Base-by-base conservation (phyloP, 2,113 vertebrate species). In the Ictalurus furcatus region DNA sequence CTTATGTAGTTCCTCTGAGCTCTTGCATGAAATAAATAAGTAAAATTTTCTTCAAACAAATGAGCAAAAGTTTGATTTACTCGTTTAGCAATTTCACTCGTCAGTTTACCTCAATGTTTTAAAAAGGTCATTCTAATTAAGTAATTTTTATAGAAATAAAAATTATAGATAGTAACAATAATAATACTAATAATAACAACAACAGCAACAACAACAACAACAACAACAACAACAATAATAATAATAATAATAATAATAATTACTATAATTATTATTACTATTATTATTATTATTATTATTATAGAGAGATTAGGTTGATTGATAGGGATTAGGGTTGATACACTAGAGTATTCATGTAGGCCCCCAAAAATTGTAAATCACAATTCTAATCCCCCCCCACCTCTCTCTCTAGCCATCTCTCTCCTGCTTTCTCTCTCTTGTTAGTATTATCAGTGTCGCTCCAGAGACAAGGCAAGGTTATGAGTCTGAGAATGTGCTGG, bases 391-490 rank as follows among this genome's bases (percentile, higher is more conserved):
- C 28, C 9, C 25, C 9, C 63, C 28, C 25, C 28, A 1, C 28
- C 63, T 12, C 67, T 34, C 30, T 34, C 67, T 73, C 30, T 73
- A 16, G 17, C 30, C 12, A 5, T 73, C 69, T 37, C 40, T 58
- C 11, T 67, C 54, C 58, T 13, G 44, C 30, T 84, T 2, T 7
- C 30, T 61, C 58, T 88, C 61, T 88, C 58, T 25, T 21, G 30
- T 88, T 85, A 88, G 71, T 69, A 85, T 89, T 89, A 56, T 85
- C 58, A 80, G 58, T 58, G 63, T 79, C 80, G 17, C 88, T 85
- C 65, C n/a, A 61, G 61, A 89, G 83, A 89, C 74, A 80, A 80
- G 61, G 88, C 74, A 56, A n/a, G 88, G 48, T 89, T 89, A 85
- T 80, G 74, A 85, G 63, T 67, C 44, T 76, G 61, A 61, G 79